Percentiles rank a stretch among this genome's conserved stretches.
phyloP scores from a whole-genome alignment of 2,888 invertebrate species.

The Phyto melanocephala region DNA sequence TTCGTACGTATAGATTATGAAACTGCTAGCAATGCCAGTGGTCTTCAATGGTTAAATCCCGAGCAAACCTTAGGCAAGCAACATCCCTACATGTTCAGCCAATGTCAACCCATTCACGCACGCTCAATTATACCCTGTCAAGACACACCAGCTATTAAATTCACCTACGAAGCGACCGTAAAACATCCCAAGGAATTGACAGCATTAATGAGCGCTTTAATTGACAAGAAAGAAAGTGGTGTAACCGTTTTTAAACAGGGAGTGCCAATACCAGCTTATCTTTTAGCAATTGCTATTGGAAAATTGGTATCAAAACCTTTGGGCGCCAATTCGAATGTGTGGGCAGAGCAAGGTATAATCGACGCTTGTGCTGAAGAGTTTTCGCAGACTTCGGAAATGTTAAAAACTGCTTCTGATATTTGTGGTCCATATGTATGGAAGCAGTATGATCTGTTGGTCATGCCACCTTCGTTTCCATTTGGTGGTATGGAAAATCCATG shows the following conservation, averaged over 20 bases:
- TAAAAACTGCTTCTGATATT: conserved; percentile 89
- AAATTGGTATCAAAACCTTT: conserved; percentile 86
- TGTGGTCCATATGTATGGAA: conserved; percentile 96
- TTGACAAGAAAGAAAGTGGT: conserved; percentile 78
- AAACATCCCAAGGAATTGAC: conserved; percentile 86
- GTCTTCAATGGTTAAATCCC: conserved; percentile 92
- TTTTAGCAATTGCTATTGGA: conserved; percentile 94
- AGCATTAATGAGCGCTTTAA: conserved; percentile 93
- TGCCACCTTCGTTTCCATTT: conserved; percentile 94
- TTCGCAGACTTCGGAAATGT: conserved; percentile 89
- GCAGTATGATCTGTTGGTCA: conserved; percentile 91
- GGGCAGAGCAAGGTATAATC: conserved; percentile 92
- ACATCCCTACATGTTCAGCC: conserved; percentile 91
- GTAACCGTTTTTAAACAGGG: conserved; percentile 84
- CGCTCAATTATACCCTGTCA: conserved; percentile 95
- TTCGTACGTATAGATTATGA: conserved; percentile 84
- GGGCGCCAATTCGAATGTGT: conserved; percentile 89
- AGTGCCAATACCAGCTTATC: conserved; percentile 92
- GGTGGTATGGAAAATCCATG: conserved; percentile 99
- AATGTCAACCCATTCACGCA: conserved; percentile 93
- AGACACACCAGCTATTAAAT: conserved; percentile 94
- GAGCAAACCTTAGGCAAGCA: conserved; percentile 92
- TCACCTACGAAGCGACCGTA: conserved; percentile 88
- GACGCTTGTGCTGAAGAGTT: conserved; percentile 93
- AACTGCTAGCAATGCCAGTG: conserved; percentile 88